Base-by-base conservation (phyloP, 2,888 invertebrate species). In the Trichopria drosophilae region DNA sequence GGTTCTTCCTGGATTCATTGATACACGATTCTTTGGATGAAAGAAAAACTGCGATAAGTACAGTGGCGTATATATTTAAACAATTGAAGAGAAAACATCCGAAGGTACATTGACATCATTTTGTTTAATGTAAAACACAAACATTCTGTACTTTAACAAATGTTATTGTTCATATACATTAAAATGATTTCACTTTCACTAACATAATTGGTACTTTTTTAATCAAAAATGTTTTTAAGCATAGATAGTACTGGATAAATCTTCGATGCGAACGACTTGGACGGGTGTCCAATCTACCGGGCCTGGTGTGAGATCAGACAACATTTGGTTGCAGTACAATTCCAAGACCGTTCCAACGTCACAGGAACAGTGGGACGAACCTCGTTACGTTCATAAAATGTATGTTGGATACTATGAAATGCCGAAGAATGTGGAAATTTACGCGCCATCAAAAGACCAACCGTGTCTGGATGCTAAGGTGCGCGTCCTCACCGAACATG, bases 1-100 rank as follows among this genome's bases (percentile, higher is more conserved):
- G 80, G 19, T 81, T 86, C 46, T 83, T 87, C 60, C 75, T 86
- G 0, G 78, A 82, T 24, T 80, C 84, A 3, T 78, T 90, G 0
- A 77, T 89, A 3, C 84, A 88, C 73, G 93, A 93, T 63, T 85
- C 89, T n/a, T 78, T 93, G 20, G 80, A 82, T n/a, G 85, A 92
- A 20, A 80, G 94, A 23, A 86, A 88, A 76, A 77, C 83, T n/a
- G 84, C 87, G 0, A 75, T 84, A 6, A 78, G 80, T 19, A 79
- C 84, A 1, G 73, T 85, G 20, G 78, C 83, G 32, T 85, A 80
- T 60, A 80, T 85, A 46, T 75, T 90, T 52, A 83, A 86, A 48
- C 89, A 90, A 66, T 83, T 86, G 63, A 91, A 91, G 68, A 79
- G 83, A 15, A 77, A 80, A 50, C 82, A 86, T 62, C 40, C 45